These are phyloP conservation scores for Ptilodon capucinus DNA, from an alignment of 2,888 invertebrate genomes.

Conservation along the genomic window DNA sequence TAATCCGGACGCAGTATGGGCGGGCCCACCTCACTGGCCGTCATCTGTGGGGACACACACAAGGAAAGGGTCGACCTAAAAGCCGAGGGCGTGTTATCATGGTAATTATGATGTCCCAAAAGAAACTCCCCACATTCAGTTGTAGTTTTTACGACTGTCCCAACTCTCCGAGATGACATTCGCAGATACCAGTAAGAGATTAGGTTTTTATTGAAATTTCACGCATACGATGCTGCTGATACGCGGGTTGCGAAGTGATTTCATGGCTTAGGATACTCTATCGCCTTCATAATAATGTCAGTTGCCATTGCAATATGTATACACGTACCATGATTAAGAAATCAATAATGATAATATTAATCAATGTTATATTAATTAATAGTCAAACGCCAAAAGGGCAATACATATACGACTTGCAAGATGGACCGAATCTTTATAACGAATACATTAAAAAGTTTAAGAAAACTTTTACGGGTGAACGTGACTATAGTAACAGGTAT, in stretches of 20 bases:
- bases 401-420: constrained; percentile 31
- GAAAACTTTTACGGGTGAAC: constrained; percentile 37
- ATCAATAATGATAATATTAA: constrained; percentile 9
- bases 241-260: constrained; percentile 21
- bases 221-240: constrained; percentile 24
- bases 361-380: not conserved
- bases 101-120: constrained; percentile 55
- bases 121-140: constrained; percentile 36
- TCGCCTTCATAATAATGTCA: constrained; percentile 3
- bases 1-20: constrained; percentile 34
- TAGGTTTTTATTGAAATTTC: constrained; percentile 39
- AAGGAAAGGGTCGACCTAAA: constrained; percentile 56
- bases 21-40: constrained; percentile 34
- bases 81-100: constrained; percentile 47
- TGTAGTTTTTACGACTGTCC: constrained; percentile 36
- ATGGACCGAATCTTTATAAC: constrained; percentile 33
- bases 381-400: constrained; percentile 7
- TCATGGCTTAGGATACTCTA: constrained; percentile 23
- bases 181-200: constrained; percentile 25
- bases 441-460: constrained; percentile 38
- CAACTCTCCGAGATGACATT: constrained; percentile 23
- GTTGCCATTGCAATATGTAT: not conserved
- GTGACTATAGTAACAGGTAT: constrained; percentile 48
- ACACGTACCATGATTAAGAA: constrained; percentile 15
- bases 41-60: constrained; percentile 31